phyloP scores from a whole-genome alignment of 30 jellyfish, hydroid and myxozoan genomes.

The Aurelia aurita region DNA sequence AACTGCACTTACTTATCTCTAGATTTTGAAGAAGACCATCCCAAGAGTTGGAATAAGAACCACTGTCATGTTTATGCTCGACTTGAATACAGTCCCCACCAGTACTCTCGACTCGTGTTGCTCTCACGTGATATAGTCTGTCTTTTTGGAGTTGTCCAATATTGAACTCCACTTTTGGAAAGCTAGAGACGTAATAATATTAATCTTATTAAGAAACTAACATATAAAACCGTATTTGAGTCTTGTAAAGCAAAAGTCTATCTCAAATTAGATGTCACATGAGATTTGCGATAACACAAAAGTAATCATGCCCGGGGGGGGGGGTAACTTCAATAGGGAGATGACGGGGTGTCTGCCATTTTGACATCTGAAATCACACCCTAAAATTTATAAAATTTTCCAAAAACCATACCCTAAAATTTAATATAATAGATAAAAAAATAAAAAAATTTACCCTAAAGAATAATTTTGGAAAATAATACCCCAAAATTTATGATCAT shows the following conservation, averaged over 20 bases:
- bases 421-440: too few species aligned
- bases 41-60: constrained; percentile 6
- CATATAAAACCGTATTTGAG: background rate
- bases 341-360: too few species aligned
- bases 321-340: too few species aligned
- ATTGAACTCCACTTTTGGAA: background rate
- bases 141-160: constrained; percentile 8
- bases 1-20: background rate
- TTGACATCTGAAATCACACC: too few species aligned
- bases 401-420: too few species aligned
- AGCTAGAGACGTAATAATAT: background rate
- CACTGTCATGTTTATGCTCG: constrained; percentile 5
- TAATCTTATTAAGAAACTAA: background rate
- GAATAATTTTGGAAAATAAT: too few species aligned
- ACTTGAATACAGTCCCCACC: constrained; percentile 13
- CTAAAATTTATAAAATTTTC: too few species aligned
- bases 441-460: too few species aligned
- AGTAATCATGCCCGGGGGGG: too few species aligned
- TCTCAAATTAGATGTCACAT: too few species aligned
- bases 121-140: constrained; percentile 6
- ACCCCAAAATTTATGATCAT: too few species aligned
- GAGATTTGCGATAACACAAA: too few species aligned
- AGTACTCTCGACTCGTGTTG: background rate
- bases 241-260: background rate
- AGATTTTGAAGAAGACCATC: constrained; percentile 7